Base-by-base conservation (phyloP, 2,888 invertebrate species). In the Calephelis perditalis region DNA sequence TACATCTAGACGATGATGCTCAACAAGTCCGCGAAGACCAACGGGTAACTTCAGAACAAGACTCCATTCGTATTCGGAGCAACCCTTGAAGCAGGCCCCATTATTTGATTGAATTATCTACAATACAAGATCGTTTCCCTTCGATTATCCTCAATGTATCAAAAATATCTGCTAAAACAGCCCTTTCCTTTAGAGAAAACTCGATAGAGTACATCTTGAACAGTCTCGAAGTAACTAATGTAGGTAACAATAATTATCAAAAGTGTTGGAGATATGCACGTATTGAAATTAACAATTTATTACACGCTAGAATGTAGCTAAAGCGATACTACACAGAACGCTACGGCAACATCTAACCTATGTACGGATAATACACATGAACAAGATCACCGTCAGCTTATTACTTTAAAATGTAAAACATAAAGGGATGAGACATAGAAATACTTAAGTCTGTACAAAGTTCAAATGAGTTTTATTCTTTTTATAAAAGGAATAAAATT, bases 161-260 rank as follows among this genome's bases (percentile, higher is more conserved):
- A 90, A 90, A 90, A 90, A 90, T 90, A 90, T 90, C 84, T 85
- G 87, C 89, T 86, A 81, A 86, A 83, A 86, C 79, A 85, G 88
- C 84, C 87, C 88, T 88, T 90, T 90, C 87, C 87, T 81, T 87
- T 87, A 88, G 84, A 88, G 86, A 86, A 83, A 84, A 81, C 82
- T 87, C 86, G 85, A 86, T 82, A 88, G 82, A 81, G 80, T 80
- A 83, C 78, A 84, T 79, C 82, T 85, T 85, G 86, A 87, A 89
- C 90, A 90, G 89, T 90, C 90, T 90, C 89, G 81, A 87, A 87
- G 83, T 88, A 89, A 87, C 86, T 89, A 86, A 86, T 86, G 82
- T 89, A 88, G 84, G 86, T 88, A 89, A 89, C 89, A 90, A 88
- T 60, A 52, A 52, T 86, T 85, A 86, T 80, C 82, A 81, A 85